Base-by-base conservation (phyloP, 2,797 vertebrate species). In the Enteromius viviparus region DNA sequence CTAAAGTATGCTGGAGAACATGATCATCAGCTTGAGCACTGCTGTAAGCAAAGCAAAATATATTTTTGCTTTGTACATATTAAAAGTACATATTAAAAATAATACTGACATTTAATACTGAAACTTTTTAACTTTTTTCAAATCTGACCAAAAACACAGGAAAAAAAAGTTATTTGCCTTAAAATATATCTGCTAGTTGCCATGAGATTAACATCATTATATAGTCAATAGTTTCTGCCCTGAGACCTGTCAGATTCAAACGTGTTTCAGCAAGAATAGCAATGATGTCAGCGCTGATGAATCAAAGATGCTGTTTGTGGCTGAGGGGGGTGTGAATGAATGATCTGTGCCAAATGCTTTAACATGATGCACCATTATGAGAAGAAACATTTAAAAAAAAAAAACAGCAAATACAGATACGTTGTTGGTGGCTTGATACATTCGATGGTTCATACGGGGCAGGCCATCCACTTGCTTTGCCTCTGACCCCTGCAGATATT, bases 401-500 rank as follows among this genome's bases (percentile, higher is more conserved):
- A 45, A 75, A 74, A 78, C 49, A 75, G 51, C 60, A 80, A 45
- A 21, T 32, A 6, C 26, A 37, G 64, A 77, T 42, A 3, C 5
- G 19, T 60, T 70, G 55, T 34, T 32, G n/a, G 60, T 53, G n/a
- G 1, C n/a, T 12, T 14, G 12, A 26, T 74, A 11, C 0, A 14
- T 75, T 6, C 37, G 29, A 58, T 1, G 17, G 81, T 60, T 47
- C 21, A 34, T 6, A 53, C 42, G n/a, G 65, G 71, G 32, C 68
- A 70, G 72, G 71, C 42, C 68, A 70, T 64, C 82, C 45, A 72
- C 77, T 81, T 53, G 29, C 8, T 81, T 76, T 81, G 78, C 58
- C 32, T 84, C 69, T 81, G 71, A 83, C 78, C 78, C 75, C 72
- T 70, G 69, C 75, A 77, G 72, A 86, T 77, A 77, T 86, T 84